These are phyloP conservation scores for Coelinius sp. DNA, from an alignment of 2,888 invertebrate species.

Conservation along the genomic window DNA sequence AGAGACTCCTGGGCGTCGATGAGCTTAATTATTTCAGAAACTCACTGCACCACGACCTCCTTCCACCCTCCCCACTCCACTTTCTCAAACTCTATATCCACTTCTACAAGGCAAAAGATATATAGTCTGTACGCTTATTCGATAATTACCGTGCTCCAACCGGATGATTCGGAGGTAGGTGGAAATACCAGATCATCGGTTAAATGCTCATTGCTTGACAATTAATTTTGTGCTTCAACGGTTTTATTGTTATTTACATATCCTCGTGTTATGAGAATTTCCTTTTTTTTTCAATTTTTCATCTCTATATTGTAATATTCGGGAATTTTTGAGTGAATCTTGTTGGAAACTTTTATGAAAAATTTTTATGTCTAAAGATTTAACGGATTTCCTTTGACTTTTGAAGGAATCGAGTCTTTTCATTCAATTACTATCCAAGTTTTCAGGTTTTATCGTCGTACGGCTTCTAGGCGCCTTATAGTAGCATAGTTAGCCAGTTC, in stretches of 20 bases:
- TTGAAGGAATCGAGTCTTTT: not conserved
- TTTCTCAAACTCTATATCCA: slow-evolving; percentile 11
- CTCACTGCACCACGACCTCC: slow-evolving; percentile 40
- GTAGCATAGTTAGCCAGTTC: too few species aligned
- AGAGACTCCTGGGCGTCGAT: slow-evolving; percentile 42
- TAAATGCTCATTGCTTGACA: slow-evolving; percentile 20
- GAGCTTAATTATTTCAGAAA: slow-evolving; percentile 45
- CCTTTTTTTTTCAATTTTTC: too few species aligned
- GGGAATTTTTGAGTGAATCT: too few species aligned
- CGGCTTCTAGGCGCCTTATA: not conserved
- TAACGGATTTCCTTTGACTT: not conserved
- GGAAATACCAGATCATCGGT: slow-evolving; percentile 20
- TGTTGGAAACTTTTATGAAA: not conserved
- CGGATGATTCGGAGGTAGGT: slow-evolving; percentile 23
- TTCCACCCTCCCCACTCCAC: not conserved
- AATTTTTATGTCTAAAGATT: too few species aligned
- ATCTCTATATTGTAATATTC: too few species aligned
- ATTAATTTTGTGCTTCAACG: slow-evolving; percentile 18
- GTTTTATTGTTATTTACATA: not conserved
- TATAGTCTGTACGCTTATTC: slow-evolving; percentile 28
- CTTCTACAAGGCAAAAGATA: slow-evolving; percentile 8
- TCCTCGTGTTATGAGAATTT: not conserved
- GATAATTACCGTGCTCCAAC: slow-evolving; percentile 35
- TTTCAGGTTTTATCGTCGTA: not conserved
- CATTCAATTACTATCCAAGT: not conserved